These are phyloP conservation scores for Brienomyrus brachyistius DNA, from an alignment of 2,113 vertebrate species.

Conservation along the genomic window DNA sequence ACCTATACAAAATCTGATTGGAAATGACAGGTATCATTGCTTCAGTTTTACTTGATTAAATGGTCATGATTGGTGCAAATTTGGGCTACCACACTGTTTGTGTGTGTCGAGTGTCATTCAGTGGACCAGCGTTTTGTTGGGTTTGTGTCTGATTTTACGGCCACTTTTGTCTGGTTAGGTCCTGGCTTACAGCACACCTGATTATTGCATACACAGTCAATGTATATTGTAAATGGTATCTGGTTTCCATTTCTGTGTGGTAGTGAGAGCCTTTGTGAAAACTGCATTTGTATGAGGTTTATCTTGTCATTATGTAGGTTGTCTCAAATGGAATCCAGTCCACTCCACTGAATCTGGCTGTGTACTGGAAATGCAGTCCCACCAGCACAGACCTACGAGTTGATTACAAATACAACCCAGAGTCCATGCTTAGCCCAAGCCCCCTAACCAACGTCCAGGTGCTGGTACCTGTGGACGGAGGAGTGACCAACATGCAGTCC, in stretches of 20 bases:
- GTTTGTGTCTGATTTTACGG: neutral
- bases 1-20: neutral
- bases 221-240: neutral
- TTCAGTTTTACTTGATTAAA: neutral
- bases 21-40: neutral
- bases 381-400: conserved; percentile 85
- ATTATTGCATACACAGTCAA: neutral
- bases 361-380: conserved; percentile 87
- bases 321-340: conserved; percentile 90
- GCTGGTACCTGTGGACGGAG: conserved; percentile 84
- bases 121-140: neutral
- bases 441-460: conserved; percentile 80
- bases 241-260: neutral
- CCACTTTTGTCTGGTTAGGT: neutral
- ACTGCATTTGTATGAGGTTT: neutral
- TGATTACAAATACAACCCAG: conserved; percentile 92
- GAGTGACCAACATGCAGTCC: conserved; percentile 86
- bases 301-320: conserved; percentile 63
- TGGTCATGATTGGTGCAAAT: neutral
- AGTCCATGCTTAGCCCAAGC: conserved; percentile 76
- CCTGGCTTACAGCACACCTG: neutral
- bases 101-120: neutral
- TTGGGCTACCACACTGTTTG: neutral
- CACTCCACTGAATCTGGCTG: conserved; percentile 88
- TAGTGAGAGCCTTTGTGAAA: neutral